Percentiles rank a stretch among this genome's conserved stretches.
These are phyloP conservation scores for Anadara kagoshimensis DNA, from an alignment of 1,140 invertebrate genomes.

Conservation along the genomic window DNA sequence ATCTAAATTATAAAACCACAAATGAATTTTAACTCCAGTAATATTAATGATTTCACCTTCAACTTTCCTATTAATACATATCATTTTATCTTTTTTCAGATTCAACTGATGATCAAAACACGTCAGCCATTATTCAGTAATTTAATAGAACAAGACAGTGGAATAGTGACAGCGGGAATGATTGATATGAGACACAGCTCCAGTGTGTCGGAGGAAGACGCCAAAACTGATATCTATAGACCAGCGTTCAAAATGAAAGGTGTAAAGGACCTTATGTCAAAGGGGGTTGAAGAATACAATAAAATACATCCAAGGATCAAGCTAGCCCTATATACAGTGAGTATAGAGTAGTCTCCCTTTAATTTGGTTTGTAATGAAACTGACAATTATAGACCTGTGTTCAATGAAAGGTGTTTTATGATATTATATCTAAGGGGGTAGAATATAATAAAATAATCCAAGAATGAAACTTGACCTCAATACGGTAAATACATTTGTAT, in stretches of 20 bases:
- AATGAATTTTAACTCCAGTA: neutral
- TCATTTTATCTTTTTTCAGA: constrained; percentile 54
- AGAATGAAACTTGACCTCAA: too few relatives aligned
- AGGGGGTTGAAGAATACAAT: constrained; percentile 72
- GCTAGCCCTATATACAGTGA: constrained; percentile 68
- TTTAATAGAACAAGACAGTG: constrained; percentile 72
- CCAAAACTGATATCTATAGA: constrained; percentile 67
- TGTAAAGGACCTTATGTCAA: constrained; percentile 62
- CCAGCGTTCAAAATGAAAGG: constrained; percentile 50
- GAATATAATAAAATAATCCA: too few relatives aligned
- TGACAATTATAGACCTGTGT: too few relatives aligned
- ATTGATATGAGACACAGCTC: constrained; percentile 59
- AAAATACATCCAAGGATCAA: constrained; percentile 70
- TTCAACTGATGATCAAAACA: constrained; percentile 56
- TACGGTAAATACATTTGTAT: too few relatives aligned
- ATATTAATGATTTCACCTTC: too few relatives aligned
- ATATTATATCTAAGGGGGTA: too few relatives aligned
- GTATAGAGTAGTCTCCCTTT: neutral
- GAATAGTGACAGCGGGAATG: constrained; percentile 70
- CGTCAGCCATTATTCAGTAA: constrained; percentile 67
- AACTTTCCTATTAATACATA: too few relatives aligned
- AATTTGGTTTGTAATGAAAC: too few relatives aligned
- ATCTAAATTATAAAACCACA: too few relatives aligned
- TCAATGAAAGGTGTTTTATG: too few relatives aligned
- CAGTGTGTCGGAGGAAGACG: constrained; percentile 63